phyloP scores from a whole-genome alignment of 2,113 vertebrate species.

The Toxotes chatareus region DNA sequence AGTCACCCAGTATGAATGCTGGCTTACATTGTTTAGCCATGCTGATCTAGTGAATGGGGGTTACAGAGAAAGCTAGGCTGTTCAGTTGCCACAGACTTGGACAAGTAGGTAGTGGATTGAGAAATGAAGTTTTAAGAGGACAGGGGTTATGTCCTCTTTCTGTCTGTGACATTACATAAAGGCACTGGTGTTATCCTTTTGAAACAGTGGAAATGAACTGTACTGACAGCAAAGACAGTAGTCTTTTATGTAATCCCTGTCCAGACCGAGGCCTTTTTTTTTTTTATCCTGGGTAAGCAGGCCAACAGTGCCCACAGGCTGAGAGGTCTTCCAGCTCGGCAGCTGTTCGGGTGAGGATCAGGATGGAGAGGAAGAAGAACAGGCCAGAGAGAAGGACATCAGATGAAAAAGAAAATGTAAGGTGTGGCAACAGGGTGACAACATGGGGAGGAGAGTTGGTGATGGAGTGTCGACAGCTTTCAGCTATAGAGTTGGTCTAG shows the following conservation, averaged over 20 bases:
- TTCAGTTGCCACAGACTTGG: constrained; percentile 13
- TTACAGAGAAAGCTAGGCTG: constrained; percentile 10
- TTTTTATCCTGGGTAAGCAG: constrained; percentile 52
- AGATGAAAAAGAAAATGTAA: constrained; percentile 5
- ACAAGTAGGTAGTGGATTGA: constrained; percentile 41
- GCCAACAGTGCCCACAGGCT: constrained; percentile 53
- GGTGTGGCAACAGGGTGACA: constrained; percentile 7
- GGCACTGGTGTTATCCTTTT: constrained; percentile 43
- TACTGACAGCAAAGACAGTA: constrained; percentile 57
- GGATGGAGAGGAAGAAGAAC: constrained; percentile 1
- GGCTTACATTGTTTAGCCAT: constrained; percentile 45
- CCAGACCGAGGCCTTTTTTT: constrained; percentile 41
- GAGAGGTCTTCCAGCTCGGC: constrained; percentile 45
- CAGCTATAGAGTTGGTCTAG: constrained; percentile 47
- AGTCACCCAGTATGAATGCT: constrained; percentile 43
- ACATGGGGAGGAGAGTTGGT: constrained; percentile 5
- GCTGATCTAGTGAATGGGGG: constrained; percentile 30
- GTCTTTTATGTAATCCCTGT: constrained; percentile 65
- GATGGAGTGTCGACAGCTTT: constrained; percentile 39
- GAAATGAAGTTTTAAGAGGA: constrained; percentile 54
- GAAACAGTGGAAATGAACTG: constrained; percentile 55
- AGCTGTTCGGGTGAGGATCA: constrained; percentile 45
- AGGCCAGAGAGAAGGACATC: neutral
- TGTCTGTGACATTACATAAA: constrained; percentile 66
- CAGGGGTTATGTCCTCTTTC: constrained; percentile 42